A percentile compares a stretch with the other conserved stretches of the same genome.
These are phyloP conservation scores for Mormyrus proboscirostris DNA, from an alignment of 2,797 vertebrate species.

Conservation along the genomic window DNA sequence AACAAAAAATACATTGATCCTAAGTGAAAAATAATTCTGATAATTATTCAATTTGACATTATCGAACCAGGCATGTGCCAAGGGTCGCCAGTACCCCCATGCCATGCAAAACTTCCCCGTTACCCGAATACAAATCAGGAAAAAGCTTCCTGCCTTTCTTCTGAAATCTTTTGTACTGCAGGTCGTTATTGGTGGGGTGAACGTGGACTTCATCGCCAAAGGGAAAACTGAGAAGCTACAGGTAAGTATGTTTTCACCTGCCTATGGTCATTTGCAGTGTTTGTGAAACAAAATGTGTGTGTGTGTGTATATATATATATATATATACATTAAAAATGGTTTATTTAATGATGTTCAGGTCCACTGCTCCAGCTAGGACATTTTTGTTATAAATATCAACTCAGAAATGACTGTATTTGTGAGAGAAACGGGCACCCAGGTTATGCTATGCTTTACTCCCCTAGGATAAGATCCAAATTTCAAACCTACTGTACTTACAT, in stretches of 20 bases:
- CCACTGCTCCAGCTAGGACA: neutral
- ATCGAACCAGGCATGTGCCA: neutral
- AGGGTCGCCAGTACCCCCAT: neutral
- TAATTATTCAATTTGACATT: neutral
- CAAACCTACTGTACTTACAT: neutral
- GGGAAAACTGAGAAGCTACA: conserved; percentile 58
- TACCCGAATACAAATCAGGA: neutral
- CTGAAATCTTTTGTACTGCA: conserved; percentile 42
- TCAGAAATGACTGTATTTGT: neutral
- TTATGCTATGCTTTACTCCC: neutral
- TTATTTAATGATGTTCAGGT: neutral
- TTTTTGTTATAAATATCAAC: neutral
- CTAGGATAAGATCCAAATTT: neutral
- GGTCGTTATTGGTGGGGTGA: conserved; percentile 83
- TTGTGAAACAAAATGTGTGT: neutral
- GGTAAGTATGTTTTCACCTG: conserved; percentile 50
- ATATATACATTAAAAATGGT: neutral
- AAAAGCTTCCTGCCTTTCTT: neutral
- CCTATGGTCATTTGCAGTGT: neutral
- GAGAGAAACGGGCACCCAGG: neutral
- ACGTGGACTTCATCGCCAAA: conserved; percentile 84
- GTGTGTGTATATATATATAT: neutral
- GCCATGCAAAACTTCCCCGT: neutral
- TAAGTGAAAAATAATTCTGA: neutral
- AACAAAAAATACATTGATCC: neutral